Base-by-base conservation (phyloP, 1,140 invertebrate species). In the Drosophila azteca region DNA sequence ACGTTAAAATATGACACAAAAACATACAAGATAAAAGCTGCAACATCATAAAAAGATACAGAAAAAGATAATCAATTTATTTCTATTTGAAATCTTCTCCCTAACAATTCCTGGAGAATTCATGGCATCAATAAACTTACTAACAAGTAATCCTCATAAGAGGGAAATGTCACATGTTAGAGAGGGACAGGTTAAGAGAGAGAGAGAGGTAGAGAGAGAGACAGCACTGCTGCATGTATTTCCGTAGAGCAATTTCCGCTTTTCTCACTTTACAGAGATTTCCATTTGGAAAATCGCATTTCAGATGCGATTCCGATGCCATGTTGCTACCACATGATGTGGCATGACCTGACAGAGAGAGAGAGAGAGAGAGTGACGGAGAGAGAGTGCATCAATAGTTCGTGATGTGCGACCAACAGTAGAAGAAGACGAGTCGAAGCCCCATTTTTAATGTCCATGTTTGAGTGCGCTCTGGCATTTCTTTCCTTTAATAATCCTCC, bases 401-500 rank as follows among this genome's bases (percentile, higher is more conserved):
- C 71, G 71, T 53, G 49, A 17, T 45, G 53, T 43, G 5, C 11
- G 11, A 1, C 4, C 53, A 57, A 31, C 31, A 31, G 8, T 0
- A 3, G 31, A 17, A 8, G 44, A 20, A 3, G 31, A 17, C 6
- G 44, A 39, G 35, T 39, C 11, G 31, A 26, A 35, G 44, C 67
- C 20, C 20, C 52, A 24, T 75, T 75, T 75, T 66, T 75, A 75
- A 74, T 75, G 71, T 74, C 70, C 70, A 50, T 74, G 61, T 65
- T 74, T 65, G 71, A 74, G 71, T 66, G 41, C 75, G 70, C 71
- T 44, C 53, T 59, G 61, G 53, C 71, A 66, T 75, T 75, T 75
- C 50, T 62, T 31, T 41, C 39, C 53, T 24, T n/a, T 26, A 43
- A 35, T 26, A 26, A 26, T 44, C 22, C 41, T 4, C 44, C n/a